Evolutionary conservation across 2,113 vertebrate genomes (phyloP).

Genomic region (Pseudorhombus dupliciocellatus): DNA sequence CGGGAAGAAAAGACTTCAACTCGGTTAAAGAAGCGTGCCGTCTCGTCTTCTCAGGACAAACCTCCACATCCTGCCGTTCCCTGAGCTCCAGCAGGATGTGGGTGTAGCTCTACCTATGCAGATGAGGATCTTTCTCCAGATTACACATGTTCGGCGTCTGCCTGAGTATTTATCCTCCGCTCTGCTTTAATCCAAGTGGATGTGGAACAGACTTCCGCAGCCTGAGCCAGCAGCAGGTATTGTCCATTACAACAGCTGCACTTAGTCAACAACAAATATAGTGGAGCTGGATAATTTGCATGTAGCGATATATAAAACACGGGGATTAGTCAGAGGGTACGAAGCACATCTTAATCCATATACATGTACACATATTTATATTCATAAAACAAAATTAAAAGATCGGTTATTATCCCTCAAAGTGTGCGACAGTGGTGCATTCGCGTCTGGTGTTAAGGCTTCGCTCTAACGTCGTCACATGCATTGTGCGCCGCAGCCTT

Average conservation of each 20-base stretch:
- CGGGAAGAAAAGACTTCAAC: not conserved
- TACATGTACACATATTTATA: slow-evolving; percentile 47
- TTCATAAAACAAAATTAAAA: slow-evolving; percentile 23
- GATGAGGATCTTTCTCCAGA: slow-evolving; percentile 56
- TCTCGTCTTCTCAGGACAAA: not conserved
- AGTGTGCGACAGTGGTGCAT: slow-evolving; percentile 57
- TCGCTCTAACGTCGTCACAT: slow-evolving; percentile 42
- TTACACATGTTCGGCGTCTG: slow-evolving; percentile 50
- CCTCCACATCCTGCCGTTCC: not conserved
- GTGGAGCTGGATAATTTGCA: slow-evolving; percentile 44
- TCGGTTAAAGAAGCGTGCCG: not conserved
- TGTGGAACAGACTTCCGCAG: slow-evolving; percentile 23
- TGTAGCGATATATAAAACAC: slow-evolving; percentile 59
- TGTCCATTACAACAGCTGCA: slow-evolving; percentile 31
- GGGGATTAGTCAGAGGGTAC: slow-evolving; percentile 62
- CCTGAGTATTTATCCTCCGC: slow-evolving; percentile 42
- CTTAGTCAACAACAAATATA: slow-evolving; percentile 32
- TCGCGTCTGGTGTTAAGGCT: slow-evolving; percentile 41
- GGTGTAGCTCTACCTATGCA: slow-evolving; percentile 47
- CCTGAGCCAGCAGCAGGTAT: slow-evolving; percentile 20
- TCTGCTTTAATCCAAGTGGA: slow-evolving; percentile 43
- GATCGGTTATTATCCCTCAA: slow-evolving; percentile 49
- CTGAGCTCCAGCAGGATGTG: slow-evolving; percentile 21
- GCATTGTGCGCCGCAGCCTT: slow-evolving; percentile 48
- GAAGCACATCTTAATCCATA: slow-evolving; percentile 64